These are phyloP conservation scores for Onthophagus sagittarius DNA, from an alignment of 2,888 invertebrate species.

Conservation along the genomic window DNA sequence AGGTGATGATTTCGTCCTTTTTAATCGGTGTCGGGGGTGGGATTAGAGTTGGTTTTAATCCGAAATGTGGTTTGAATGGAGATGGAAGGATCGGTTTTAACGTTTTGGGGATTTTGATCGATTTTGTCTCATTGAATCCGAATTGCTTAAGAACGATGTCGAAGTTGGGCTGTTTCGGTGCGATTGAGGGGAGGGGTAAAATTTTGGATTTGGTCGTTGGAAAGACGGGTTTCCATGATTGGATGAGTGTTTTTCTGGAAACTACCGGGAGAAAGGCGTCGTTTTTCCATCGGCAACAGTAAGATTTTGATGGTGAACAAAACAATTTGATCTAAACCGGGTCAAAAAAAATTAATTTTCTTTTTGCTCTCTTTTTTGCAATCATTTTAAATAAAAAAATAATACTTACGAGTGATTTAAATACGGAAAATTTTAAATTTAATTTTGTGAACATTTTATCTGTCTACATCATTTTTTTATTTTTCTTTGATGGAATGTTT, in stretches of 20 bases:
- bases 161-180: neutral
- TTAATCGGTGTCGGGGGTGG: too few species aligned
- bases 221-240: slow-evolving; percentile 3
- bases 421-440: slow-evolving; percentile 9
- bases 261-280: slow-evolving; percentile 9
- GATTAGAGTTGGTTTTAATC: too few species aligned
- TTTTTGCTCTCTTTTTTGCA: neutral
- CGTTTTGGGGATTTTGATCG: neutral
- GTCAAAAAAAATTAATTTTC: too few species aligned
- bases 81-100: too few species aligned
- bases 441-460: slow-evolving; percentile 1
- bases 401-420: slow-evolving; percentile 6
- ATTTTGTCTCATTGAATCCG: neutral
- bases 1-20: neutral
- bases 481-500: too few species aligned
- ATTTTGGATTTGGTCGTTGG: too few species aligned
- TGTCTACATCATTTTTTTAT: slow-evolving; percentile 33
- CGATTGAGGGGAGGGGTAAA: too few species aligned
- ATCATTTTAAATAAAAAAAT: neutral
- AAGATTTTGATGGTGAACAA: neutral
- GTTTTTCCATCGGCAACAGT: neutral
- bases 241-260: slow-evolving; percentile 11
- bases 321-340: neutral
- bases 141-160: neutral
- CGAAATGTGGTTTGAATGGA: neutral